Percentiles rank a stretch among this genome's conserved stretches.
These are phyloP conservation scores for Epirrhoe alternata DNA, from an alignment of 2,888 invertebrate species.

Conservation along the genomic window DNA sequence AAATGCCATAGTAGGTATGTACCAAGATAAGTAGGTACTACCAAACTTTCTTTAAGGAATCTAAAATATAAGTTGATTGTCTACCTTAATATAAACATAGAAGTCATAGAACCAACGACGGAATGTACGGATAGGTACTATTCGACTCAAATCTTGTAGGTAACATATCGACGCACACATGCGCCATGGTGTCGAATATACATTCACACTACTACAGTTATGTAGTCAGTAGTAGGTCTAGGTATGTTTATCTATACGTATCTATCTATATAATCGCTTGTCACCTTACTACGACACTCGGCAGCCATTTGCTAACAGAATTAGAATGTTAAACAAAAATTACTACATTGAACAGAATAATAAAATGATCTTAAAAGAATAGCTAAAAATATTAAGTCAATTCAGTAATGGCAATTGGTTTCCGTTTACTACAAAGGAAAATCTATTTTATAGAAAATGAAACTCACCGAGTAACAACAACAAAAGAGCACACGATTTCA, in stretches of 20 bases:
- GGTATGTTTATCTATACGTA: conserved; percentile 44
- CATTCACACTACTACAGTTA: conserved; percentile 10
- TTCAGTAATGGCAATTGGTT: neutral
- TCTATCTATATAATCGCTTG: conserved; percentile 56
- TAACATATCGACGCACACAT: conserved; percentile 17
- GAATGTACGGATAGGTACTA: neutral
- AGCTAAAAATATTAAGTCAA: conserved; percentile 7
- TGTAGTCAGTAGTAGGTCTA: conserved; percentile 19
- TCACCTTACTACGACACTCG: conserved; percentile 76
- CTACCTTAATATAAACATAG: too few relatives aligned
- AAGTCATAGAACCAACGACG: too few relatives aligned
- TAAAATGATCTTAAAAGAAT: conserved; percentile 6
- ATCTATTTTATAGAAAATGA: conserved; percentile 58
- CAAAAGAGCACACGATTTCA: conserved; percentile 83
- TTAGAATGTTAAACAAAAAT: conserved; percentile 79
- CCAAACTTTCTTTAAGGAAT: too few relatives aligned
- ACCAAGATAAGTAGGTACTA: too few relatives aligned
- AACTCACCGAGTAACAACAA: conserved; percentile 80
- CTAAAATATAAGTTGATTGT: too few relatives aligned
- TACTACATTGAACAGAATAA: conserved; percentile 34
- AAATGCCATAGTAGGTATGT: too few relatives aligned
- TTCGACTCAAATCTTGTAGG: neutral
- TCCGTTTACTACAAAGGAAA: conserved; percentile 24
- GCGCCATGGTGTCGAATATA: conserved; percentile 6
- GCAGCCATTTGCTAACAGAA: conserved; percentile 85